Evolutionary conservation across 2,113 vertebrate species (phyloP), one percentile per base, ranked within the genome.

Genomic region (Carlito syrichta): DNA sequence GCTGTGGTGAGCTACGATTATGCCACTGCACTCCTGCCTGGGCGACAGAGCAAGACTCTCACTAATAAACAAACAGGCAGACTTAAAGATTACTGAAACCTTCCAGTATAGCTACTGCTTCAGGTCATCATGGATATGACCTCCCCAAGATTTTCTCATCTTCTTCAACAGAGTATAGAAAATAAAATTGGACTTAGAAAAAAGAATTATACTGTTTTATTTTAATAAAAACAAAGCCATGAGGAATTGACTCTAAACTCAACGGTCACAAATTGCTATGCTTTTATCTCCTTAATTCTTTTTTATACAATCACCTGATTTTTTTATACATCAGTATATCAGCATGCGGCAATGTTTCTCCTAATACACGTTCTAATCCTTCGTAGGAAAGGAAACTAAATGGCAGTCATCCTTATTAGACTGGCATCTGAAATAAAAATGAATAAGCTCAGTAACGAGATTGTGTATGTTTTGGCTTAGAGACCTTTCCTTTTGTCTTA

Each of bases 191-290:
- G 86, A 73, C 17, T 77, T 60, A 71, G 35, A 4, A 10, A 79
- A 82, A 85, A 54, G 82, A 30, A 82, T 74, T 76, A 69, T 17
- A 45, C 66, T 90, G 43, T 76, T 40, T 27, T 84, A 94, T 56
- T 94, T 84, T 78, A 94, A 94, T 97, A 79, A 88, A 74, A 95
- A 87, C 45, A 91, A 96, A 38, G 50, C 58, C 48, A 84, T 77
- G 45, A 73, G 35, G 71, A 92, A 85, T 40, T 89, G 23, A 92
- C 20, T 45, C 32, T 79, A 73, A 91, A 87, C 40, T 73, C 71
- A 43, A 45, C 9, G 84, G 69, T 23, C 69, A 60, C 62, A 83
- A 94, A 76, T 7, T 87, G 68, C 12, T 88, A 69, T 62, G 27
- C 52, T 94, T 94, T 62, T 83, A 74, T 66, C 48, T 86, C 82